A percentile compares a stretch with the other conserved stretches of the same genome.
Conservation (phyloP, 2,113 vertebrate genomes). For the Amphiprion ocellaris region DNA sequence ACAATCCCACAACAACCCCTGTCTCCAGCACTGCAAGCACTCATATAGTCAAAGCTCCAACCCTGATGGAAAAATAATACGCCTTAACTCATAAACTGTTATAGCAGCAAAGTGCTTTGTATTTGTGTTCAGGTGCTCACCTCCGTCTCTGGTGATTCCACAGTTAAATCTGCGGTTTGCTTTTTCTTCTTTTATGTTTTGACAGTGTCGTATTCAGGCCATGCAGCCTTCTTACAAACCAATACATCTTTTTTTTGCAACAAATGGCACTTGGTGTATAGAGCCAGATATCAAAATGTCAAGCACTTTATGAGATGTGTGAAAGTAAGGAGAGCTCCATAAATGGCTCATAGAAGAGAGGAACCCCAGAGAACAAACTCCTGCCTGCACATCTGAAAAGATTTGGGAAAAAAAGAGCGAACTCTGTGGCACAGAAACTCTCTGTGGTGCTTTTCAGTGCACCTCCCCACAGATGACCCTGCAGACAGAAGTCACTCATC, state of each 20-base stretch:
- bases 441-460: constrained; percentile 50
- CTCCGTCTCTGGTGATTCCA: constrained; percentile 49
- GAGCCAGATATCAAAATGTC: constrained; percentile 74
- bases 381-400: constrained; percentile 48
- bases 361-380: constrained; percentile 63
- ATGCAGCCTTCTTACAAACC: constrained; percentile 43
- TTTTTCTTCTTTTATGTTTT: constrained; percentile 54
- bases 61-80: constrained; percentile 61
- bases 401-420: constrained; percentile 17
- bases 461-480: constrained; percentile 33
- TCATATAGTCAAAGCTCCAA: constrained; percentile 37
- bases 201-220: constrained; percentile 48
- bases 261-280: constrained; percentile 63
- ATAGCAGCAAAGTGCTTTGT: constrained; percentile 58
- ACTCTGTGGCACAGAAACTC: constrained; percentile 35
- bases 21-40: constrained; percentile 42
- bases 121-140: constrained; percentile 56
- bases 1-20: constrained; percentile 58
- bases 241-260: constrained; percentile 50
- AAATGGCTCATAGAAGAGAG: constrained; percentile 61
- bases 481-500: constrained; percentile 30
- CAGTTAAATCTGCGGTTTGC: constrained; percentile 53
- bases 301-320: constrained; percentile 69
- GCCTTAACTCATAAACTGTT: constrained; percentile 47
- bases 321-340: constrained; percentile 60